Base-by-base conservation (phyloP, 2,113 vertebrate species). In the Todiramphus chloris region DNA sequence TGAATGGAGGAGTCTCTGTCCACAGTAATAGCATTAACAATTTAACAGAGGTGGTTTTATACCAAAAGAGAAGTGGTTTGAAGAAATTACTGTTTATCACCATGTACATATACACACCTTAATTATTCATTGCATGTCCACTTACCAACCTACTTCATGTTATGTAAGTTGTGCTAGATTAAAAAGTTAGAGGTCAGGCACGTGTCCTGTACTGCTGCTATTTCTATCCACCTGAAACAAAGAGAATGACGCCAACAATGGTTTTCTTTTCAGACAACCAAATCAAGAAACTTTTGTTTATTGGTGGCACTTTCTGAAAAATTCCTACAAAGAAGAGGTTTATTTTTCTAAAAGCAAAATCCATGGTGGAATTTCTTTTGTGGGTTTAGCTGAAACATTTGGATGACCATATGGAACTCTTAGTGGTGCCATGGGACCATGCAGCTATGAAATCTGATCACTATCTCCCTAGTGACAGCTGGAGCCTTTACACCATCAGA, bases 321-420 rank as follows among this genome's bases (percentile, higher is more conserved):
- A 97, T 96, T 96, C 63, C 62, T 81, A 30, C 60, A 64, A 79
- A 87, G 76, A 72, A 93, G 97, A 98, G 94, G 98, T 98, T 98
- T 98, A 98, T 98, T 98, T 93, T 97, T 98, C 97, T 98, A 93
- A 97, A 98, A 96, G 92, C 96, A 97, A 91, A 98, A 98, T 96
- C 96, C 95, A 96, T 75, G 30, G 95, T 97, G 93, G 96, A 97
- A 94, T 96, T 96, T 98, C 95, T 98, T 96, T 98, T 95, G 98
- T 98, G 98, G 98, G 98, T 98, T 99, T 99, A 98, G 98, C 96
- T 97, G 98, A 98, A 99, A 98, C 99, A 99, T 99, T 99, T 99
- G 99, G 99, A 99, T 98, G 99, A 99, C 99, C 99, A 99, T 99
- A 99, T 99, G 99, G 99, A 99, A 98, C 98, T 98, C 98, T 99